Evolutionary conservation across 2,113 vertebrate genomes (phyloP).

Genomic region (Gallinago jamesoni): DNA sequence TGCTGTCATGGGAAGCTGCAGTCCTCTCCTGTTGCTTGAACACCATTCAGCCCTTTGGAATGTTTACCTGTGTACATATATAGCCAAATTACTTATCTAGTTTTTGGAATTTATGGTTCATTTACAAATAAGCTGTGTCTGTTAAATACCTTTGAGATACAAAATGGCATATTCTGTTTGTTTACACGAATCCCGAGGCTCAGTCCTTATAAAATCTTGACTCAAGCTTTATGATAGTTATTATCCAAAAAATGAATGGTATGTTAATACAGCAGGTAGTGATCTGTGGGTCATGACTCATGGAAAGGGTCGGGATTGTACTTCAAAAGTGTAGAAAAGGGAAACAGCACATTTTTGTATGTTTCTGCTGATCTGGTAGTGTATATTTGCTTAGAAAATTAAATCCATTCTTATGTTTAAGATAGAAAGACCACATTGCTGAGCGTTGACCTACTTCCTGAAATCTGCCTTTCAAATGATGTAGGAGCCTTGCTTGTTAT

Average conservation of each 20-base stretch:
- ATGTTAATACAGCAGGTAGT: neutral
- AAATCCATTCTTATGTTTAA: neutral
- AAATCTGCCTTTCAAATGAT: neutral
- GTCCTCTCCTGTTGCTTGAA: neutral
- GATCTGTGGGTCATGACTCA: neutral
- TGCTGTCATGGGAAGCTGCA: neutral
- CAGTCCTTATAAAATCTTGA: neutral
- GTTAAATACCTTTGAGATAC: neutral
- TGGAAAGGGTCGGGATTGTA: neutral
- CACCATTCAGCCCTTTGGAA: neutral
- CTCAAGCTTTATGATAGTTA: neutral
- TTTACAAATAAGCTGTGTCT: neutral
- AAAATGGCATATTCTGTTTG: neutral
- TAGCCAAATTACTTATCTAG: neutral
- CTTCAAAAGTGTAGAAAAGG: neutral
- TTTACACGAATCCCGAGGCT: neutral
- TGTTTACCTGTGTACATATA: neutral
- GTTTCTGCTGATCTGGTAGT: neutral
- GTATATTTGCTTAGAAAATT: neutral
- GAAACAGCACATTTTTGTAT: neutral
- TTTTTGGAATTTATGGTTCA: neutral
- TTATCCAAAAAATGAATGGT: neutral
- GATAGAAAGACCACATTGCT: neutral
- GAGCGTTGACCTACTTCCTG: neutral
- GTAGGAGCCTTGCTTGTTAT: neutral